Conservation (phyloP, 2,888 invertebrate species). For the Pandemis corylana region DNA sequence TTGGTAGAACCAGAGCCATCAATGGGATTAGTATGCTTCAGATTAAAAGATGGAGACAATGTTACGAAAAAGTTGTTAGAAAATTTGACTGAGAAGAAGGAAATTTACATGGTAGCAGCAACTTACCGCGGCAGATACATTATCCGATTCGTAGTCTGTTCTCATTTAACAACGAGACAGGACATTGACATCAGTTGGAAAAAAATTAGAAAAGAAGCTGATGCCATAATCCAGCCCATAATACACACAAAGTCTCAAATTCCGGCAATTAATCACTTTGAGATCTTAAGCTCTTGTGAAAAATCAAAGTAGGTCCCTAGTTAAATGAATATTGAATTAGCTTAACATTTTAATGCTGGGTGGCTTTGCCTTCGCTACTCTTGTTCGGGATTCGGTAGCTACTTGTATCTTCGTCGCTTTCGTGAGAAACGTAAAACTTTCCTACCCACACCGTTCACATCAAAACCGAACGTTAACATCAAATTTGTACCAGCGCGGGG, state of each 20-base stretch:
- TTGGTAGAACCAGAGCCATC: slow-evolving; percentile 89
- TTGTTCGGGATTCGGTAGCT: not conserved
- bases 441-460: too few relatives aligned
- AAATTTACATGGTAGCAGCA: slow-evolving; percentile 93
- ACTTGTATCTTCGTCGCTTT: not conserved
- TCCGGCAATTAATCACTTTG: slow-evolving; percentile 66
- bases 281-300: slow-evolving; percentile 64
- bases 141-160: slow-evolving; percentile 93
- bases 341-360: not conserved
- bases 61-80: slow-evolving; percentile 89
- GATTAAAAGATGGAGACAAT: slow-evolving; percentile 90
- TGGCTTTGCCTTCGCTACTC: not conserved
- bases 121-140: slow-evolving; percentile 88
- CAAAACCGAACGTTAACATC: not conserved
- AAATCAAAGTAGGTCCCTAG: slow-evolving; percentile 63
- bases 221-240: slow-evolving; percentile 59
- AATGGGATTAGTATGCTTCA: slow-evolving; percentile 95
- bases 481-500: not conserved
- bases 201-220: slow-evolving; percentile 87
- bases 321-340: slow-evolving; percentile 39
- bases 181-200: slow-evolving; percentile 91
- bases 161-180: slow-evolving; percentile 87
- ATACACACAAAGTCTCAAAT: slow-evolving; percentile 64
- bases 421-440: too few relatives aligned
- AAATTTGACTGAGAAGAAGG: slow-evolving; percentile 89